phyloP scores from a whole-genome alignment of 2,888 invertebrate species.

The Lasioglossum pauxillum region DNA sequence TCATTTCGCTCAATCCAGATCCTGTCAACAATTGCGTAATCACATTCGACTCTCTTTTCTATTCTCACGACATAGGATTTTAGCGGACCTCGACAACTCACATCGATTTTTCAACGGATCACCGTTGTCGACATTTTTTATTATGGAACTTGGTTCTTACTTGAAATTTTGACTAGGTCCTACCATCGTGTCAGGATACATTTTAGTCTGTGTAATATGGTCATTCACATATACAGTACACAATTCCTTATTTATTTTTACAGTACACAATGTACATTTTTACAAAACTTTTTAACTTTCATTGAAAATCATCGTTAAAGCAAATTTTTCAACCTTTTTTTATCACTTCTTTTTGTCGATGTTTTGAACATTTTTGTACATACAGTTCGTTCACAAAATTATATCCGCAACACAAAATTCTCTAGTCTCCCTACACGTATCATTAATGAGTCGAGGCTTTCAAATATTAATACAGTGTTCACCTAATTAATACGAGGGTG shows the following conservation, averaged over 20 bases:
- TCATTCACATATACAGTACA: neutral
- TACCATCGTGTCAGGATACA: neutral
- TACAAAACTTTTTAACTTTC: neutral
- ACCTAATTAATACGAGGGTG: neutral
- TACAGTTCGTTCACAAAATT: neutral
- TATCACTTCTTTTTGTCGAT: neutral
- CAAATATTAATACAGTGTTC: neutral
- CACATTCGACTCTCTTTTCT: neutral
- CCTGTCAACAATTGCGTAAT: conserved; percentile 14
- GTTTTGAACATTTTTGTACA: neutral
- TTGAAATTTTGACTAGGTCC: neutral
- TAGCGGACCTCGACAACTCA: neutral
- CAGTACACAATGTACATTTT: neutral
- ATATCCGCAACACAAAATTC: neutral
- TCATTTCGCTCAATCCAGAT: neutral
- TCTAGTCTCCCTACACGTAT: neutral
- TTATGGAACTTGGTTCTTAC: neutral
- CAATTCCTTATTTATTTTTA: too few species aligned
- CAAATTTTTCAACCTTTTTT: neutral
- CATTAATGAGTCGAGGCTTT: conserved; percentile 22
- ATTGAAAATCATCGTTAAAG: neutral
- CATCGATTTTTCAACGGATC: neutral
- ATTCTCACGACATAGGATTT: neutral
- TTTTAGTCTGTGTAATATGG: neutral
- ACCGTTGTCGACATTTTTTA: neutral